Percentiles rank a stretch among this genome's conserved stretches.
These are phyloP conservation scores for Coelogynopora nodosa DNA, from an alignment of 2,888 invertebrate species.

Conservation along the genomic window DNA sequence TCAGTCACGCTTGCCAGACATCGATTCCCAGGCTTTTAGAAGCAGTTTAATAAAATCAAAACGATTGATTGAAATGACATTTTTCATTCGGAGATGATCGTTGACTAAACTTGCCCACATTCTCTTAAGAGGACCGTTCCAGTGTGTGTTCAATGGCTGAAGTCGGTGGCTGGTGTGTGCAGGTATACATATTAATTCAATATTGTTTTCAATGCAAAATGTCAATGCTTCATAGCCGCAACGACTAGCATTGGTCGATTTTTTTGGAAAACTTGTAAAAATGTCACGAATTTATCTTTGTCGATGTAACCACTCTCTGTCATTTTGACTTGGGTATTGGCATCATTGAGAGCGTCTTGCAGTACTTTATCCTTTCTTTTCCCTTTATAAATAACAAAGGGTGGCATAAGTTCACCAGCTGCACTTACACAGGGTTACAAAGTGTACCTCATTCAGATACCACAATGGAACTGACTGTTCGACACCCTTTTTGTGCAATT, in stretches of 20 bases:
- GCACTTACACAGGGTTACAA: background rate
- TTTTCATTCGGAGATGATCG: background rate
- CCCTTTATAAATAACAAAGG: background rate
- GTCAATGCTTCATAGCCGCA: background rate
- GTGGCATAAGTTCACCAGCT: background rate
- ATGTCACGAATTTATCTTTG: background rate
- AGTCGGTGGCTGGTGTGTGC: conserved; percentile 1
- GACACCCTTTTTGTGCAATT: background rate
- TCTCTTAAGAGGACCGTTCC: background rate
- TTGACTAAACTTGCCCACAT: background rate
- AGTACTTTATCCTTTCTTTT: background rate
- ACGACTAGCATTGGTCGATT: background rate
- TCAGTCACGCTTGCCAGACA: background rate
- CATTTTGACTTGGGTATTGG: background rate
- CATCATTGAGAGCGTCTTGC: background rate
- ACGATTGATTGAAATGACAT: background rate
- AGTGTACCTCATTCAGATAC: background rate
- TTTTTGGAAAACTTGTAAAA: background rate
- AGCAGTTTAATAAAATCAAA: background rate
- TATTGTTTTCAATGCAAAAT: background rate
- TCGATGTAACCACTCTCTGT: background rate
- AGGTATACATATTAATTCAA: background rate
- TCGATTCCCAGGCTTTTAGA: background rate
- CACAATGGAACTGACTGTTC: background rate
- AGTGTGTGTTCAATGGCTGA: conserved; percentile 27